Percentiles rank a stretch among this genome's conserved stretches.
Conservation (phyloP, 2,888 invertebrate species). For the Drosophila tripunctata region DNA sequence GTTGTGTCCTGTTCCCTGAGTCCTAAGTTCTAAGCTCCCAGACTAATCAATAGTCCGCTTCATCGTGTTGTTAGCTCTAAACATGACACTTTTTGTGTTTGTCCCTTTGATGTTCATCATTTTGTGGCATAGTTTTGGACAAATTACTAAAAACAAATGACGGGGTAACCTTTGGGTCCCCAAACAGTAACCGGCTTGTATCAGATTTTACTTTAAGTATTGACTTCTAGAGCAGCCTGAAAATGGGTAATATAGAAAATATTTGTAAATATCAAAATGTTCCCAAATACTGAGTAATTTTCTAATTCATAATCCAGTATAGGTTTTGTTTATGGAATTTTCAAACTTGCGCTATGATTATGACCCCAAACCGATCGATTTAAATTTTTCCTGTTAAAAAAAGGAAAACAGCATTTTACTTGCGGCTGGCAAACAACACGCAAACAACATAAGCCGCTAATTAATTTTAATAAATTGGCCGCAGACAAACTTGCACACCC, state of each 20-base stretch:
- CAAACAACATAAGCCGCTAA: slow-evolving; percentile 70
- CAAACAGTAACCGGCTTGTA: slow-evolving; percentile 25
- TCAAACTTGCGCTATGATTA: slow-evolving; percentile 6
- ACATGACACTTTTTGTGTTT: slow-evolving; percentile 49
- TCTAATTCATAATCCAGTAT: too few relatives aligned
- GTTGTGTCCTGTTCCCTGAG: slow-evolving; percentile 33
- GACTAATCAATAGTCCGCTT: slow-evolving; percentile 4
- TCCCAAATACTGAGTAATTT: too few relatives aligned
- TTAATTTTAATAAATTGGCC: slow-evolving; percentile 81
- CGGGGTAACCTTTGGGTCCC: slow-evolving; percentile 26
- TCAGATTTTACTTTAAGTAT: background rate
- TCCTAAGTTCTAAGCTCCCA: background rate
- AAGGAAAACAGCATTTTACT: slow-evolving; percentile 49
- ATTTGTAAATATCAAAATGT: too few relatives aligned
- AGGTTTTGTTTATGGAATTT: background rate
- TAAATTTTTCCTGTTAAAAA: slow-evolving; percentile 1
- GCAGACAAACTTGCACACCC: slow-evolving; percentile 42
- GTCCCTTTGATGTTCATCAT: slow-evolving; percentile 50
- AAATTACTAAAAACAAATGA: slow-evolving; percentile 76
- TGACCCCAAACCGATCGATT: slow-evolving; percentile 5
- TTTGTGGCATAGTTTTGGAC: slow-evolving; percentile 67
- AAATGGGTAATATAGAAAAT: too few relatives aligned
- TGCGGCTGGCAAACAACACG: slow-evolving; percentile 62
- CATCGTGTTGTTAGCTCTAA: slow-evolving; percentile 41
- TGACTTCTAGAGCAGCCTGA: background rate